phyloP scores from a whole-genome alignment of 2,113 vertebrate species.

The Antechinus flavipes region DNA sequence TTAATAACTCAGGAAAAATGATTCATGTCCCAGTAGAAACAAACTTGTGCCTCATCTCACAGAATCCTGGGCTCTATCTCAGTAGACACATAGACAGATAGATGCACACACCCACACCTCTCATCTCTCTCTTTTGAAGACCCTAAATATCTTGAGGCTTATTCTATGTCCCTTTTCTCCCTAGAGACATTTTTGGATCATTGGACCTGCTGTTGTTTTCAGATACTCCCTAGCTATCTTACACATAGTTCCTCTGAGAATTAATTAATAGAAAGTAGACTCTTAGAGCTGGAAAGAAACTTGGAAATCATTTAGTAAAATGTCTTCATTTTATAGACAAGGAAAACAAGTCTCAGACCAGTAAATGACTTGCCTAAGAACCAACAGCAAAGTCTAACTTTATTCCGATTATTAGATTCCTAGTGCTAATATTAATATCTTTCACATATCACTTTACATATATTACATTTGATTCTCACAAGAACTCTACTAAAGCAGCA shows the following conservation, averaged over 20 bases:
- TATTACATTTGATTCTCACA: background rate
- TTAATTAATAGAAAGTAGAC: background rate
- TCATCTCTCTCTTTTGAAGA: background rate
- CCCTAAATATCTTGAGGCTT: background rate
- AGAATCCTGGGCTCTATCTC: background rate
- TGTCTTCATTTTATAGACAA: background rate
- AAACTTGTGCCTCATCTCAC: background rate
- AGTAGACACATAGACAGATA: background rate
- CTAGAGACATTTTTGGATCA: background rate
- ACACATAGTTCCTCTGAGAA: background rate
- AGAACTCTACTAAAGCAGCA: background rate
- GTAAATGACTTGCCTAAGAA: background rate
- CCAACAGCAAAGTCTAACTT: background rate
- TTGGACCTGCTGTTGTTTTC: background rate
- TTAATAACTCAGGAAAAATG: background rate
- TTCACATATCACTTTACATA: background rate
- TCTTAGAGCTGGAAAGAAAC: background rate
- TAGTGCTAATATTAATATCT: background rate
- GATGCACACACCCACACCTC: background rate
- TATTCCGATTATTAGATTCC: background rate
- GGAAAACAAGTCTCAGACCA: background rate
- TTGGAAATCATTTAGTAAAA: background rate
- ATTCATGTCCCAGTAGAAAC: background rate
- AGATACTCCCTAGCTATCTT: background rate
- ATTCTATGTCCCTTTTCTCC: background rate